Evolutionary conservation across 2,888 invertebrate genomes (phyloP).

Genomic region (Eueremaeus valkanovi): DNA sequence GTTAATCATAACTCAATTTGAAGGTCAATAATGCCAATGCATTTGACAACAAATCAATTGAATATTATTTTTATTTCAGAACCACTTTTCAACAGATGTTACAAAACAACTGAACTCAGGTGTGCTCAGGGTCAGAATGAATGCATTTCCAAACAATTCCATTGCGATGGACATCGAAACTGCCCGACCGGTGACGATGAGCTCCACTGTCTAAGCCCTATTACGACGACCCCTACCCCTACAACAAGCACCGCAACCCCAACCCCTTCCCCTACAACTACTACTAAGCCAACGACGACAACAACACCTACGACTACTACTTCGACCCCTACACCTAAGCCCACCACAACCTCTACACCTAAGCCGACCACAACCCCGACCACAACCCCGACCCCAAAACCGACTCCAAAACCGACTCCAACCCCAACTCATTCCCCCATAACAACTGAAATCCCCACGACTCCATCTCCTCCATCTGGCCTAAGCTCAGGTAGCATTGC

Average conservation of each 20-base stretch:
- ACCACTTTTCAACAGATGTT: no score
- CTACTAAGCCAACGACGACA: background rate
- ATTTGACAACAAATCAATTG: background rate
- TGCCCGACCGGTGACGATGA: conserved; percentile 7
- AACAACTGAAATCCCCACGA: background rate
- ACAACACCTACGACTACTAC: background rate
- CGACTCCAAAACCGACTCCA: background rate
- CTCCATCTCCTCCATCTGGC: background rate
- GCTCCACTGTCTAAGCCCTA: background rate
- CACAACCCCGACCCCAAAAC: background rate
- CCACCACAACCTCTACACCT: background rate
- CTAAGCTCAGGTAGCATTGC: background rate
- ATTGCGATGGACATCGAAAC: conserved; percentile 13
- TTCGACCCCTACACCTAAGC: background rate
- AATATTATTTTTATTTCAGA: background rate
- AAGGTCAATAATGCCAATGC: background rate
- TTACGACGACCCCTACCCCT: background rate
- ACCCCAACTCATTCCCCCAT: background rate
- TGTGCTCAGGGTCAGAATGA: background rate
- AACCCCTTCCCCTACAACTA: background rate
- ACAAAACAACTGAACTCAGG: no score
- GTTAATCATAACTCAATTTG: background rate
- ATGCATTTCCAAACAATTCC: background rate
- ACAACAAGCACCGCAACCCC: background rate
- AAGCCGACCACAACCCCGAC: background rate